These are phyloP conservation scores for Plectrocnemia conspersa DNA, from an alignment of 1,140 invertebrate genomes.

Conservation along the genomic window DNA sequence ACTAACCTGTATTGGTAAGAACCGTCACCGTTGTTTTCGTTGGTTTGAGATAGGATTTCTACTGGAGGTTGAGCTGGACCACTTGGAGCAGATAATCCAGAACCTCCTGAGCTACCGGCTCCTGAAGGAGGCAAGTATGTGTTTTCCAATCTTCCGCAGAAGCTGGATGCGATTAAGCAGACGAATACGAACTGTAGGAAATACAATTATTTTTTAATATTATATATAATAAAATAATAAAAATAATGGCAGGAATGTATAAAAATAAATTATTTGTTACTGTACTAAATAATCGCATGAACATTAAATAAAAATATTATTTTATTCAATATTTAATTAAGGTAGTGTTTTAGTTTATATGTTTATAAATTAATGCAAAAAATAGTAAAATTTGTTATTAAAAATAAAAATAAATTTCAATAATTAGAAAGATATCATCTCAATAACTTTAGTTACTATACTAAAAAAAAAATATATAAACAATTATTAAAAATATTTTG, in stretches of 20 bases:
- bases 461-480: too few species aligned
- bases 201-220: slow-evolving; percentile 13
- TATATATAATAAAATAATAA: not conserved
- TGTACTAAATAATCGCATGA: not conserved
- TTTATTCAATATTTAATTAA: too few species aligned
- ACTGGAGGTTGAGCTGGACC: slow-evolving; percentile 38
- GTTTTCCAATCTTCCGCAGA: slow-evolving; percentile 44
- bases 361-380: too few species aligned
- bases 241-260: not conserved
- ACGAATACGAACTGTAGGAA: slow-evolving; percentile 39
- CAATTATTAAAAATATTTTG: too few species aligned
- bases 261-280: not conserved
- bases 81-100: slow-evolving; percentile 37
- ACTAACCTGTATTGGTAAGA: slow-evolving; percentile 49
- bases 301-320: slow-evolving; percentile 8
- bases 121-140: slow-evolving; percentile 45
- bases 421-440: too few species aligned
- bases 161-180: slow-evolving; percentile 37
- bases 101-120: slow-evolving; percentile 38
- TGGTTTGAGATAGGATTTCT: slow-evolving; percentile 53
- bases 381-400: too few species aligned
- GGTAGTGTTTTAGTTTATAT: too few species aligned
- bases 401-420: too few species aligned
- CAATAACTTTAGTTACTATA: too few species aligned
- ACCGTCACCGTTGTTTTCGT: slow-evolving; percentile 56